A percentile compares a stretch with the other conserved stretches of the same genome.
These are phyloP conservation scores for Planococcus citri DNA, from an alignment of 1,140 invertebrate genomes.

Conservation along the genomic window DNA sequence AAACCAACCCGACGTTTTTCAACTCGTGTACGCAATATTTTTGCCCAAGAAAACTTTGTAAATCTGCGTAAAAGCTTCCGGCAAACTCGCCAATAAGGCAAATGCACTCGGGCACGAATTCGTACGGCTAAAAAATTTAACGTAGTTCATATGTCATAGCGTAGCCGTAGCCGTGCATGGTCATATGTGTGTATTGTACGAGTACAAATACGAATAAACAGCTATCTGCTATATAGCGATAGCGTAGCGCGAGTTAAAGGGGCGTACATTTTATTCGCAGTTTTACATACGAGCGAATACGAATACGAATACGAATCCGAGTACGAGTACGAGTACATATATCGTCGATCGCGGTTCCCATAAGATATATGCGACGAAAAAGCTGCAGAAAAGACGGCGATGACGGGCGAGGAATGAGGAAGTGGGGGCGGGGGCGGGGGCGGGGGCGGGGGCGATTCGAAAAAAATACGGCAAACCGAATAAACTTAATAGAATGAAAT, in stretches of 20 bases:
- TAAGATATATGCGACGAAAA: background rate
- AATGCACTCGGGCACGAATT: background rate
- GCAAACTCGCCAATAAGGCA: background rate
- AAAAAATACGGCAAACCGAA: background rate
- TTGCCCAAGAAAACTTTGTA: background rate
- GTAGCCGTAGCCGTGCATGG: no score
- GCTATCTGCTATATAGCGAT: no score
- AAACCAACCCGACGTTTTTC: background rate
- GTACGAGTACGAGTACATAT: no score
- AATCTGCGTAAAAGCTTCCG: conserved; percentile 1
- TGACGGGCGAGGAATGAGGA: no score
- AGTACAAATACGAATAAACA: background rate
- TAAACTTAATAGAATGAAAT: background rate
- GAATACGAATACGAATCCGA: no score
- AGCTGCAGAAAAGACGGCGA: no score
- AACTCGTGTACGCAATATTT: background rate
- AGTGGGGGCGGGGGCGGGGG: no score
- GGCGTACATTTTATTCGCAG: background rate
- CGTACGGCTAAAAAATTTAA: background rate
- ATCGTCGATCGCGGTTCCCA: no score
- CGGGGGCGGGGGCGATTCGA: no score
- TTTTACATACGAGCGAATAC: no score
- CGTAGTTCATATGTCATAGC: conserved; percentile 1
- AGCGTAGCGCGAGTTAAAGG: conserved; percentile 6
- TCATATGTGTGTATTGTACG: no score